phyloP scores from a whole-genome alignment of 2,113 vertebrate genomes.

The Cacatua alba region DNA sequence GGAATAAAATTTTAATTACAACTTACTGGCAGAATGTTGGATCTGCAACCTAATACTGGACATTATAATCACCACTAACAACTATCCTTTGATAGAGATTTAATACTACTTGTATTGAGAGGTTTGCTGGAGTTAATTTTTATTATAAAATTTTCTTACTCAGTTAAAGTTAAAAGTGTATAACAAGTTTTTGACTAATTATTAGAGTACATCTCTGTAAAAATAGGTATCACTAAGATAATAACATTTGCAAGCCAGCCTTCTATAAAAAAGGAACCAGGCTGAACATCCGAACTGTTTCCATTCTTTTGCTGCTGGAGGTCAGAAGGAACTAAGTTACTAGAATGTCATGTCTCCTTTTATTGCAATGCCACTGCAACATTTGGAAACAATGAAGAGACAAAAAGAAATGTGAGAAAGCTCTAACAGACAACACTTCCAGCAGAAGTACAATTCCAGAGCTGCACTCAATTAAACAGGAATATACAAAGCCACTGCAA shows the following conservation, averaged over 20 bases:
- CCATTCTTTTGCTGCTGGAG: slow-evolving; percentile 20
- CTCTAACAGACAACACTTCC: slow-evolving; percentile 3
- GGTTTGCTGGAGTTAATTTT: neutral
- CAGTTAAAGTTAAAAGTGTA: neutral
- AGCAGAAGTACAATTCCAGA: slow-evolving; percentile 26
- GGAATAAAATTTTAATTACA: neutral
- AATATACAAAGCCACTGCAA: neutral
- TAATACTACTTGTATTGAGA: neutral
- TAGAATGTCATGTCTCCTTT: slow-evolving; percentile 39
- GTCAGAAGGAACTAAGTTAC: slow-evolving; percentile 15
- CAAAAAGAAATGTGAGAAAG: slow-evolving; percentile 48
- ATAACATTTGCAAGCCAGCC: neutral
- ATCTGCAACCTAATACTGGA: neutral
- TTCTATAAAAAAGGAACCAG: neutral
- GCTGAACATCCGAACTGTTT: neutral
- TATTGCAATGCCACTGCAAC: slow-evolving; percentile 32
- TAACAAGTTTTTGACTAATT: neutral
- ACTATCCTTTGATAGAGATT: neutral
- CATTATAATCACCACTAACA: neutral
- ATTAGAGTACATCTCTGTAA: neutral
- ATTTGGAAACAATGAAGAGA: slow-evolving; percentile 66
- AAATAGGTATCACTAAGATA: neutral
- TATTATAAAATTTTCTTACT: neutral
- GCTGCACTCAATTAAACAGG: slow-evolving; percentile 18
- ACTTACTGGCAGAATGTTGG: neutral